These are phyloP conservation scores for Mamestra configurata DNA, from an alignment of 1,140 invertebrate species.

Conservation along the genomic window DNA sequence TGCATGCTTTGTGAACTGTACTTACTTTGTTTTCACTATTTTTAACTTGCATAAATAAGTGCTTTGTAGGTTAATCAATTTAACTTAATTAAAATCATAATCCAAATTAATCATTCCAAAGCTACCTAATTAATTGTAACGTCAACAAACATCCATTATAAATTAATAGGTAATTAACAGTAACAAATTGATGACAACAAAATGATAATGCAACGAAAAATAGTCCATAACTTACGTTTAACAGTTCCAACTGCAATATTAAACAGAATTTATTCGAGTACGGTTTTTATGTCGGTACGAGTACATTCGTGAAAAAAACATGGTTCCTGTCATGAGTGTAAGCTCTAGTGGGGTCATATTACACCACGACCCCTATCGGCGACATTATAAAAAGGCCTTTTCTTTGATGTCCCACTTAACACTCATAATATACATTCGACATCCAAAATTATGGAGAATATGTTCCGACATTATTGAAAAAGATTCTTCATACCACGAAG, in stretches of 20 bases:
- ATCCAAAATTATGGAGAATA: slow-evolving; percentile 31
- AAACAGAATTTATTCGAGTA: not conserved
- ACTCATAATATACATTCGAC: slow-evolving; percentile 11
- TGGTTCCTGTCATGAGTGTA: not conserved
- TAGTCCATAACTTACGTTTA: not conserved
- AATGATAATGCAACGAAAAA: not conserved
- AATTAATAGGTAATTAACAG: not conserved
- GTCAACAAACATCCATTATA: not conserved
- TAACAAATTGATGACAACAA: not conserved
- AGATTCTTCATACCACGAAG: not conserved
- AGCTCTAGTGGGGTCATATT: slow-evolving; percentile 34
- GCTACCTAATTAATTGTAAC: not conserved
- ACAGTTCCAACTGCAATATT: slow-evolving; percentile 16
- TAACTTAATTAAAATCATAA: not conserved
- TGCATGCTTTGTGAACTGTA: no score
- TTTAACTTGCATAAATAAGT: no score
- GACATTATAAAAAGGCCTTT: slow-evolving; percentile 30
- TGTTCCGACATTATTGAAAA: slow-evolving; percentile 26
- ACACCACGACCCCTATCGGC: slow-evolving; percentile 16
- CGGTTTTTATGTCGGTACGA: not conserved
- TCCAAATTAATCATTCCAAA: not conserved
- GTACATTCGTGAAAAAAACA: not conserved
- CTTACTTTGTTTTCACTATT: no score
- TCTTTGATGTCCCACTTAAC: slow-evolving; percentile 29
- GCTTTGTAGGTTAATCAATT: not conserved